Evolutionary conservation across 2,797 vertebrate genomes (phyloP), one percentile per base, ranked within the genome.

Genomic region (Ctenopoma multispine): DNA sequence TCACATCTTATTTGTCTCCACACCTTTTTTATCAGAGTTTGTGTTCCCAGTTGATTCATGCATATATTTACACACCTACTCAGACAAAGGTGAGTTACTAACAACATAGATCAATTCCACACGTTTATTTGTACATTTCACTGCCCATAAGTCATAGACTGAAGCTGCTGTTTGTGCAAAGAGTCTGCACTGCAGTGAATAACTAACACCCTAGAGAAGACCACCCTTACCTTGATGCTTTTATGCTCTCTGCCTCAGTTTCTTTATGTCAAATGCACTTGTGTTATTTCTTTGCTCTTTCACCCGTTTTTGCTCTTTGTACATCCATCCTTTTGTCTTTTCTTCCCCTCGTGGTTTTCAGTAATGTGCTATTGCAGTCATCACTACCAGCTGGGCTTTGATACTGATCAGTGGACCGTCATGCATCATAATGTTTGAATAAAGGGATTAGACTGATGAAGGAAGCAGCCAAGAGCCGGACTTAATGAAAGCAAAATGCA

Each of bases 361-460:
- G 75, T 79, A 53, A 77, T 82, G 51, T 68, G 63, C 56, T 38
- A 59, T 79, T 74, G 64, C 57, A 53, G 71, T 70, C 74, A 29
- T 68, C 43, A 13, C 41, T 50, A 79, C 73, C 69, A 78, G 57
- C 76, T 15, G 1, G 23, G 69, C 69, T 82, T 85, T 84, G 69
- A 87, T 77, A 72, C 75, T 27, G 74, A 89, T 85, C 85, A 84
- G 49, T 66, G 68, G 57, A 47, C 80, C 73, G 7, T 77, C 69
- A 24, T 61, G 63, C 34, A 34, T 86, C 80, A 80, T 79, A 62
- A 61, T 75, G 69, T 77, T 75, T 83, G 47, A 83, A 82, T 84
- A 69, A 75, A 83, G 70, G 70, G 79, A 89, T 85, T 84, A 87
- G 70, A 69, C 72, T 54, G 72, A 84, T 61, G 77, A 76, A 77